phyloP scores from a whole-genome alignment of 2,113 vertebrate genomes.

The Ochotona princeps region DNA sequence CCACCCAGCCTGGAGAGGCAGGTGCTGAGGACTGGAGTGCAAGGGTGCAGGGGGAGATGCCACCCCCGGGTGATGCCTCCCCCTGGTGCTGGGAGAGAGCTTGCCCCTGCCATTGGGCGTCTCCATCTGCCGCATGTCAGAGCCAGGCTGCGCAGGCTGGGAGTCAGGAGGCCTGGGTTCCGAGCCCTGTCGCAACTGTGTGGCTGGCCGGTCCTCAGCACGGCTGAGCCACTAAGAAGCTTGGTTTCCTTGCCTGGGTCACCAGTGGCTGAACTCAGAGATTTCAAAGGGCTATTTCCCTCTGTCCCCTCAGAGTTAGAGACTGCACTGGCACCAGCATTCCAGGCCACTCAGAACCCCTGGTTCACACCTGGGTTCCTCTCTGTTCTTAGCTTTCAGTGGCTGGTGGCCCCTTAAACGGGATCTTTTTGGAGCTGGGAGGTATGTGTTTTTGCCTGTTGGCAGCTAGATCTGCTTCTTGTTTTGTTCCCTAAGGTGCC shows the following conservation, averaged over 20 bases:
- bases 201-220: neutral
- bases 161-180: neutral
- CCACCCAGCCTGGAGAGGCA: neutral
- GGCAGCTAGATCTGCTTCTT: slow-evolving; percentile 28
- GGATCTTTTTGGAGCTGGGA: neutral
- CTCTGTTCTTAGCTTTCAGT: neutral
- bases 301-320: neutral
- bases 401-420: neutral
- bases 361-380: neutral
- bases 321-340: neutral
- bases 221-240: neutral
- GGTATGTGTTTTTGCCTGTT: neutral
- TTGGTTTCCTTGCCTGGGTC: neutral
- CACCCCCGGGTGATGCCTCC: neutral
- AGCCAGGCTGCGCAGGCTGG: neutral
- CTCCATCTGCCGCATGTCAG: neutral
- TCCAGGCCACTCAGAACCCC: neutral
- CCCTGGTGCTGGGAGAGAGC: neutral
- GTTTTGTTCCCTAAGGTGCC: neutral
- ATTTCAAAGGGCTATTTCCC: neutral
- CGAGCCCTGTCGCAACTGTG: neutral
- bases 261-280: neutral
- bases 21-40: neutral
- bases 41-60: neutral
- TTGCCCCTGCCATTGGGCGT: no score